Evolutionary conservation across 2,113 vertebrate species (phyloP).

Genomic region (Anguilla rostrata): DNA sequence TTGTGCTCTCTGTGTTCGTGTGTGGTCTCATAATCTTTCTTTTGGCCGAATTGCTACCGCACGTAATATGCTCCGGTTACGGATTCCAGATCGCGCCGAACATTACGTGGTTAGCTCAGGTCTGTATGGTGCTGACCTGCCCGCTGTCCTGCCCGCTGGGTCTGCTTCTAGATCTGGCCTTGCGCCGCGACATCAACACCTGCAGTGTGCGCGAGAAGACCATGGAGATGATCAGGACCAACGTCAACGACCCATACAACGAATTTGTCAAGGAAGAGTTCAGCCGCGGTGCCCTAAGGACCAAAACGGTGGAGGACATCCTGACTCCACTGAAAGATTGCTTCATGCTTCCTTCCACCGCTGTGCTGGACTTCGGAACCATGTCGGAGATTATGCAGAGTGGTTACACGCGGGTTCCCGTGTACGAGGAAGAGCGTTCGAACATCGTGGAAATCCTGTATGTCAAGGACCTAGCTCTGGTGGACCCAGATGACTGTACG

Average conservation of each 20-base stretch:
- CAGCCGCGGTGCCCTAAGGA: slow-evolving; percentile 79
- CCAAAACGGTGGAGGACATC: slow-evolving; percentile 86
- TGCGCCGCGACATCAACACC: slow-evolving; percentile 72
- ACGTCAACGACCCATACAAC: slow-evolving; percentile 79
- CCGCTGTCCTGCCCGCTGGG: slow-evolving; percentile 81
- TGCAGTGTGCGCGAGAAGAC: slow-evolving; percentile 74
- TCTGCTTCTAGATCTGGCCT: slow-evolving; percentile 75
- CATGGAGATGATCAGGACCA: slow-evolving; percentile 83
- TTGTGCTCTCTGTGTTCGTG: slow-evolving; percentile 70
- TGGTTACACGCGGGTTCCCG: slow-evolving; percentile 85
- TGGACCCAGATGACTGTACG: slow-evolving; percentile 85
- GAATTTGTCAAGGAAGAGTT: slow-evolving; percentile 87
- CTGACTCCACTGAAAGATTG: slow-evolving; percentile 85
- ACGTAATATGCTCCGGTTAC: slow-evolving; percentile 79
- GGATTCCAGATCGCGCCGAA: slow-evolving; percentile 77
- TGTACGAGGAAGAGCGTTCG: slow-evolving; percentile 88
- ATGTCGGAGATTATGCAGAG: slow-evolving; percentile 93
- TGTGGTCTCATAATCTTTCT: slow-evolving; percentile 77
- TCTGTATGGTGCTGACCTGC: slow-evolving; percentile 78
- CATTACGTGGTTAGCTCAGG: slow-evolving; percentile 78
- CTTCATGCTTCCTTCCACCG: slow-evolving; percentile 82
- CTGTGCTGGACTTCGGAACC: slow-evolving; percentile 82
- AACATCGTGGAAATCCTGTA: slow-evolving; percentile 90
- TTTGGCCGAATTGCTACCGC: slow-evolving; percentile 79
- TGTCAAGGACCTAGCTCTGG: slow-evolving; percentile 83